Base-by-base conservation (phyloP, 2,797 vertebrate species). In the Eulemur mongoz region DNA sequence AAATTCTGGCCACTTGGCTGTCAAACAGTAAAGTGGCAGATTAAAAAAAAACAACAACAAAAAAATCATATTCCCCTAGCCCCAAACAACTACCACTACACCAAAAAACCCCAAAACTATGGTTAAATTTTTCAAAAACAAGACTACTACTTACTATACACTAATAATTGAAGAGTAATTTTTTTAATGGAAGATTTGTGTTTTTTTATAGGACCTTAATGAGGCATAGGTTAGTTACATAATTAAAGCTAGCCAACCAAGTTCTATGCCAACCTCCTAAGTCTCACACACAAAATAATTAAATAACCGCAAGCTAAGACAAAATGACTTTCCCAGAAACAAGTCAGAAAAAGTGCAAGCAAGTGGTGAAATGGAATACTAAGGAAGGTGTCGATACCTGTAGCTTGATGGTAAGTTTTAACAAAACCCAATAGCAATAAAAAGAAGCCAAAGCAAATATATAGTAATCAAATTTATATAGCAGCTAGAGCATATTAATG, bases 321-420 rank as follows among this genome's bases (percentile, higher is more conserved):
- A 98, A 98, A 98, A 98, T 99, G 98, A 99, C 99, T 99, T 99
- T 99, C 99, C 98, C 98, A 99, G 98, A 99, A 99, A 99, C 99
- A 99, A 99, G 99, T 98, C 93, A 97, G 97, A 94, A 95, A 91
- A 84, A 97, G 97, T 91, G 91, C 97, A 98, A 97, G 65, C 22
- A 97, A 85, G 48, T 95, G 87, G 94, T 92, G 90, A 92, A 25
- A 96, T 86, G 95, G 91, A 92, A 97, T 89, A 98, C 91, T 91
- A 89, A 43, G 87, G 75, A 95, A 96, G 81, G 90, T 92, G 59
- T 7, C 85, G 89, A 91, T 83, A 98, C 95, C 97, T 98, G 88
- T 83, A 89, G 90, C 90, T 98, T 80, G 75, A 97, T 91, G 79
- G 92, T 86, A 97, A 63, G 92, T 98, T 94, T 97, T 93, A 97